phyloP scores from a whole-genome alignment of 1,140 invertebrate species.

The Eueides isabella region DNA sequence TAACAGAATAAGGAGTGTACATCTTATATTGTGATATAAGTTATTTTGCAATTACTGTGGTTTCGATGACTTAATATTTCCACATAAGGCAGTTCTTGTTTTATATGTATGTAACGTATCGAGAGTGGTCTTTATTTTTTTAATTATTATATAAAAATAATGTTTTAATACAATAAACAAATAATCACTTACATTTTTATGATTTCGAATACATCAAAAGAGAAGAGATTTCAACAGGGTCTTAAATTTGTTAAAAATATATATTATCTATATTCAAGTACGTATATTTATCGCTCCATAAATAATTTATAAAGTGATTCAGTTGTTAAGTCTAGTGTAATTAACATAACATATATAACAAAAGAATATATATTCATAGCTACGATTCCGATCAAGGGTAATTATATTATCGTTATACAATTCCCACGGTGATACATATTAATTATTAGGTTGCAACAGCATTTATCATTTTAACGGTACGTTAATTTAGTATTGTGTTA shows the following conservation, averaged over 20 bases:
- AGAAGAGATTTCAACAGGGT: no score
- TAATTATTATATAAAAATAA: not conserved
- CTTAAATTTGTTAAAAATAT: no score
- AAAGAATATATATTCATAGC: slow-evolving; percentile 2
- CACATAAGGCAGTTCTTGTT: not conserved
- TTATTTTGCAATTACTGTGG: not conserved
- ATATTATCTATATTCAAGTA: no score
- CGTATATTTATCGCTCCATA: no score
- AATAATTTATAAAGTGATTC: not conserved
- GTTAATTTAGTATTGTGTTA: not conserved
- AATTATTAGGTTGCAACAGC: not conserved
- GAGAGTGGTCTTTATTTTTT: not conserved
- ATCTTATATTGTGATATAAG: slow-evolving; percentile 4
- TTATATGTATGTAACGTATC: not conserved
- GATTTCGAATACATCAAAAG: no score
- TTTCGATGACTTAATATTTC: not conserved
- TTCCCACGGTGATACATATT: slow-evolving; percentile 11
- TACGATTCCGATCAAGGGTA: not conserved
- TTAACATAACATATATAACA: not conserved
- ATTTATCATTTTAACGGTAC: not conserved
- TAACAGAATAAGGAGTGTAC: not conserved
- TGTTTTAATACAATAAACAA: not conserved
- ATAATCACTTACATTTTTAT: no score
- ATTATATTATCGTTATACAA: not conserved
- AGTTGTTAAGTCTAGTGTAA: not conserved